Evolutionary conservation across 2,797 vertebrate species (phyloP).

Genomic region (Benthosema pterotum): DNA sequence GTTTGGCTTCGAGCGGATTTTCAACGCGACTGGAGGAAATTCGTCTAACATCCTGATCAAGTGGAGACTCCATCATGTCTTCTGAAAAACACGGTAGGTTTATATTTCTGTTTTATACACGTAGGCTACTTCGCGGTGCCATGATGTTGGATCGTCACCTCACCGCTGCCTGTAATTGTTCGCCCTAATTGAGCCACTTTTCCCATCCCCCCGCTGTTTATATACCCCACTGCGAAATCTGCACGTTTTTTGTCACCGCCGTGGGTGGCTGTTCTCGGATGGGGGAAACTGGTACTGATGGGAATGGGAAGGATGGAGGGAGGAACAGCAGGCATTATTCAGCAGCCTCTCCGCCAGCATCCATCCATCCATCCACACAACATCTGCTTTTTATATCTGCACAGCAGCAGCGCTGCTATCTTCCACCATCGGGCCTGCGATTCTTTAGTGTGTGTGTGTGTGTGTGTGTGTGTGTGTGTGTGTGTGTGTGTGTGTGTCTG

Average conservation of each 20-base stretch:
- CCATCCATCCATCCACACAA: too few relatives aligned
- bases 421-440: conserved; percentile 35
- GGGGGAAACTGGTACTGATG: neutral
- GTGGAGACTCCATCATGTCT: conserved; percentile 71
- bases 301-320: too few relatives aligned
- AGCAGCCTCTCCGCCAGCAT: conserved; percentile 25
- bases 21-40: conserved; percentile 47
- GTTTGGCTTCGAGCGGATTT: conserved; percentile 24
- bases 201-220: conserved; percentile 3
- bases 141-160: conserved; percentile 7
- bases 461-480: conserved; percentile 20
- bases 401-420: conserved; percentile 17
- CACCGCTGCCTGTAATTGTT: conserved; percentile 28
- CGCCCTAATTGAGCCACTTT: conserved; percentile 9
- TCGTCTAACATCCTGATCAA: conserved; percentile 21
- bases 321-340: conserved; percentile 11
- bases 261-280: neutral
- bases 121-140: too few relatives aligned
- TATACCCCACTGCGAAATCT: neutral
- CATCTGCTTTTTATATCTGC: conserved; percentile 29
- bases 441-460: conserved; percentile 57
- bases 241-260: neutral
- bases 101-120: conserved; percentile 15
- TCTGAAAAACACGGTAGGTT: conserved; percentile 83
- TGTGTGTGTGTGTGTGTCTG: conserved; percentile 23